Evolutionary conservation across 2,113 vertebrate genomes (phyloP), one percentile per base, ranked within the genome.

Genomic region (Pelodiscus sinensis): DNA sequence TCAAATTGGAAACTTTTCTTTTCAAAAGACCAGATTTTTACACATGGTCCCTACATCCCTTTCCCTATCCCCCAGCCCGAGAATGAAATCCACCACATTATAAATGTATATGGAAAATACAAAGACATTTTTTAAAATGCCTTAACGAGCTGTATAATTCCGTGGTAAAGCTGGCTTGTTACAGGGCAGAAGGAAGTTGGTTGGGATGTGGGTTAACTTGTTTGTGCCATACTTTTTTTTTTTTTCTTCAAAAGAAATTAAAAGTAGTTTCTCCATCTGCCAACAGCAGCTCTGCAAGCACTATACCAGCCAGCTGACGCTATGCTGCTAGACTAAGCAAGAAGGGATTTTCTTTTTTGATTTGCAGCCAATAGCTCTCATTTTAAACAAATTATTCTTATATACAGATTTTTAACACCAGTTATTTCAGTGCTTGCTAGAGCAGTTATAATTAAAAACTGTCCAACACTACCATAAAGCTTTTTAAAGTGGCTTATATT

Each of bases 1-100:
- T 97, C 96, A 97, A 80, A 94, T 89, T 86, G 93, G 94, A 97
- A 96, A 95, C 87, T 4, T 29, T 90, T 92, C 83, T 95, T 95
- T 92, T 91, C 79, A 87, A 86, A 95, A 97, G 91, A 92, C 89
- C 90, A 95, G 94, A 92, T 93, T 97, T 97, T 96, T 94, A 94
- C 88, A 96, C 89, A 93, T 93, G 93, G 82, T 90, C 77, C 44
- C 85, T 92, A 82, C 68, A 95, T 94, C 31, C 92, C 55, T 58
- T 95, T 85, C 94, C n/a, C 58, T 56, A n/a, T 62, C 85, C 88
- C 87, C 80, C 54, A 90, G 52, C 19, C 54, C 81, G 82, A 82
- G 82, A 94, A 79, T 55, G 91, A 85, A 91, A 95, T 89, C 57
- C 5, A 78, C 58, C 56, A 87, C 60, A 79, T 16, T 6, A 88